phyloP scores from a whole-genome alignment of 2,888 invertebrate species.

The Harpalus rufipes region DNA sequence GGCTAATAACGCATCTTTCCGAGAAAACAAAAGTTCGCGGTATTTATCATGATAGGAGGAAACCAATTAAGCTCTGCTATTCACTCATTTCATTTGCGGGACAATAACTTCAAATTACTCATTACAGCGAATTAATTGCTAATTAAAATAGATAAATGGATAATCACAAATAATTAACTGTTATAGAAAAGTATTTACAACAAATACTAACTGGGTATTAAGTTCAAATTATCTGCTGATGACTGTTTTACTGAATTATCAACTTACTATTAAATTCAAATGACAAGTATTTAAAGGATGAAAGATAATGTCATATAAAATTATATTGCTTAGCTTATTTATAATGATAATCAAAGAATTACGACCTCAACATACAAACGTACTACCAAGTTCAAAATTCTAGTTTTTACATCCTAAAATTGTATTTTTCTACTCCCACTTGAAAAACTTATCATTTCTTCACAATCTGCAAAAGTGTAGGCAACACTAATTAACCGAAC shows the following conservation, averaged over 20 bases:
- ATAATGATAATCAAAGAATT: too few relatives aligned
- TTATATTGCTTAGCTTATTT: too few relatives aligned
- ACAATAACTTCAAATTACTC: slow-evolving; percentile 61
- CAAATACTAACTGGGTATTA: slow-evolving; percentile 15
- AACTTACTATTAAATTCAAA: slow-evolving; percentile 1
- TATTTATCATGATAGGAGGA: slow-evolving; percentile 50
- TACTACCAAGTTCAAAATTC: too few relatives aligned
- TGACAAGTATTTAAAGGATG: background rate
- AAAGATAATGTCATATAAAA: too few relatives aligned
- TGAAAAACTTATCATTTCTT: too few relatives aligned
- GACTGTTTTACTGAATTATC: slow-evolving; percentile 14
- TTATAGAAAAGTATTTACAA: slow-evolving; percentile 17
- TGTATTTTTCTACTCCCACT: too few relatives aligned
- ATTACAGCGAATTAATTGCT: slow-evolving; percentile 56
- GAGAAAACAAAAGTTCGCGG: slow-evolving; percentile 44
- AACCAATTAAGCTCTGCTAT: slow-evolving; percentile 49
- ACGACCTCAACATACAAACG: too few relatives aligned
- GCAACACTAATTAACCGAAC: too few relatives aligned
- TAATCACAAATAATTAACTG: slow-evolving; percentile 54
- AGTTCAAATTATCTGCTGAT: slow-evolving; percentile 12
- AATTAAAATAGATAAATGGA: slow-evolving; percentile 57
- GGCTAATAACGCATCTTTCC: slow-evolving; percentile 42
- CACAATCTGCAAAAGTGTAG: too few relatives aligned
- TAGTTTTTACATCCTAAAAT: too few relatives aligned
- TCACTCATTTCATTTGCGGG: slow-evolving; percentile 48